phyloP scores from a whole-genome alignment of 2,113 vertebrate species.

The Neotoma lepida region DNA sequence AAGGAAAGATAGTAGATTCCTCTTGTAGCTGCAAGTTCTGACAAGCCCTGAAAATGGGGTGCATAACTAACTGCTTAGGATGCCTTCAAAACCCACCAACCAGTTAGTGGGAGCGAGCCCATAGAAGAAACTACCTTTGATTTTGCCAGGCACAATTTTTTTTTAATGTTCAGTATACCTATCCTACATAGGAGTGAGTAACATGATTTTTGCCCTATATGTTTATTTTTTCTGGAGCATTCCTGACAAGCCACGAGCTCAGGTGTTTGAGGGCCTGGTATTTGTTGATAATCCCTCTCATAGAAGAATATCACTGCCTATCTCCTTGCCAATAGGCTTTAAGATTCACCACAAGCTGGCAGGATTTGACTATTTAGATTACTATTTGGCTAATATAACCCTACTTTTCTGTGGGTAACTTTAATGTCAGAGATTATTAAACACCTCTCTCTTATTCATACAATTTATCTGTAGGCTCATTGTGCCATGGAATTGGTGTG shows the following conservation, averaged over 20 bases:
- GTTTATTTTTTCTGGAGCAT: slow-evolving; percentile 47
- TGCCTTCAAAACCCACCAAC: neutral
- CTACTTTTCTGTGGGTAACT: slow-evolving; percentile 32
- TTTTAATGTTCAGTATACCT: neutral
- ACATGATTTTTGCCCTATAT: neutral
- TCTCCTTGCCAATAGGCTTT: slow-evolving; percentile 36
- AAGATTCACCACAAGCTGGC: slow-evolving; percentile 29
- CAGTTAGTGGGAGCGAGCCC: slow-evolving; percentile 5
- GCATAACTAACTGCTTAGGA: slow-evolving; percentile 13
- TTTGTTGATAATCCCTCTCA: slow-evolving; percentile 27
- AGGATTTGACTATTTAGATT: slow-evolving; percentile 47
- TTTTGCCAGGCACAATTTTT: slow-evolving; percentile 49
- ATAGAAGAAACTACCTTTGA: neutral
- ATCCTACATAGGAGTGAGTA: neutral
- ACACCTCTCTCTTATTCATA: slow-evolving; percentile 39
- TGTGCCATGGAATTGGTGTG: slow-evolving; percentile 28
- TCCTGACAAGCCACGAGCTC: slow-evolving; percentile 23
- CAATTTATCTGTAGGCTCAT: slow-evolving; percentile 50
- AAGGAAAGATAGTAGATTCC: neutral
- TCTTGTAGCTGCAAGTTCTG: neutral
- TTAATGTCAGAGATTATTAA: slow-evolving; percentile 49
- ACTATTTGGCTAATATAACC: neutral
- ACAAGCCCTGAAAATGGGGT: slow-evolving; percentile 30
- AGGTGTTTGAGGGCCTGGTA: neutral
- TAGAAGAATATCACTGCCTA: neutral